Evolutionary conservation across 2,888 invertebrate species (phyloP), one percentile per base, ranked within the genome.

Genomic region (Tetrapedia diversipes): DNA sequence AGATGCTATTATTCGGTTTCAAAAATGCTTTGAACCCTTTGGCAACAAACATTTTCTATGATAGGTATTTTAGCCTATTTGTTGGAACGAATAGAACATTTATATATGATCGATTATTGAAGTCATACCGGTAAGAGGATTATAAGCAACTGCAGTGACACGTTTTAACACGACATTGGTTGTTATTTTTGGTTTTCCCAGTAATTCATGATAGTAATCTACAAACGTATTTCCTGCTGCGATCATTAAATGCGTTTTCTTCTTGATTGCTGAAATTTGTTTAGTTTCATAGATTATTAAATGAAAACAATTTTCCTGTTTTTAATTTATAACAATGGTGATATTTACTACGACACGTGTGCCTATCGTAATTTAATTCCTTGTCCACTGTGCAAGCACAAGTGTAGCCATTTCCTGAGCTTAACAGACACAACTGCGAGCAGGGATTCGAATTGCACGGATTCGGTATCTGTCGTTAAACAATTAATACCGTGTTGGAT

Each of bases 311-410:
- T 1, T 16, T 39, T 14, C 7, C 3, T 27, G 16, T 24, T 16
- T 37, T 24, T 24, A 37, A 45, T 34, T 24, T 29, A 7, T 0
- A 24, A 16, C 8, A 22, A 14, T 16, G 51, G 34, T 27, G 22
- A 10, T 43, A 68, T 57, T 45, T 92, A 93, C 94, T 92, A 78
- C 89, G 91, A 86, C 96, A 96, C 0, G 93, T 93, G 22, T 92
- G 93, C 45, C 91, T 92, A 83, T 95, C 94, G 0, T 86, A 72
- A 0, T 91, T 86, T 2, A 97, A 89, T 29, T 92, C 87, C 93
- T 95, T 96, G 27, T 95, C 95, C 51, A 95, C 94, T 0, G 97
- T 96, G 86, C 98, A 98, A 0, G 95, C 95, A 88, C 97, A 97
- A 0, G 93, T 92, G 76, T 94, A 94, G 0, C 92, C 92, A 0